Base-by-base conservation (phyloP, 2,113 vertebrate species). In the Engraulis encrasicolus region DNA sequence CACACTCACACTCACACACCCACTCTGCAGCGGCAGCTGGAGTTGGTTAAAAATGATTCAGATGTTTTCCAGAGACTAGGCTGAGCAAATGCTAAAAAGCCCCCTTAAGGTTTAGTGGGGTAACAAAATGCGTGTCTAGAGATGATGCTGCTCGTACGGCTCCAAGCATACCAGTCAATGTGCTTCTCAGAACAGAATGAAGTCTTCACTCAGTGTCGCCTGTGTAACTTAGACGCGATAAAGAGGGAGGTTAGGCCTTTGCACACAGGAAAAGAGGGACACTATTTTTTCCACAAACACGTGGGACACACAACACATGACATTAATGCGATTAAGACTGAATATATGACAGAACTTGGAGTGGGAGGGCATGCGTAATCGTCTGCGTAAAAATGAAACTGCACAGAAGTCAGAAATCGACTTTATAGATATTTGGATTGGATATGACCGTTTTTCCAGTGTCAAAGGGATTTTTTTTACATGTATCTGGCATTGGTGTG, bases 1-100 rank as follows among this genome's bases (percentile, higher is more conserved):
- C 88, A 81, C 86, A 74, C 89, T 74, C 88, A 86, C 90, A 91
- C 91, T 85, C 92, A 91, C 86, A 82, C 89, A 84, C 85, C 45
- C 50, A 40, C 87, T 85, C 92, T 74, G 27, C 14, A 74, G 27
- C 27, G 31, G 92, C 95, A 96, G 96, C 95, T 96, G 96, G 95
- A 90, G 94, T 92, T 92, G 92, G 89, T 92, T 95, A 96, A 95
- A 96, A 96, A 95, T 94, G 94, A 96, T 96, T 97, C 96, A 96
- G 96, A 97, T 97, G 96, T 97, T 96, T 96, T 94, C 89, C 95
- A 95, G 96, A 96, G 93, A 96, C 94, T 91, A 91, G 94, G 94
- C 94, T 94, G 94, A 95, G 91, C 92, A 92, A 95, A 94, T 92
- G 90, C 92, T 94, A 89, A 92, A 96, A 94, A 93, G 88, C 93